A percentile compares a stretch with the other conserved stretches of the same genome.
These are phyloP conservation scores for Asarcornis scutulata DNA, from an alignment of 2,113 vertebrate species.

Conservation along the genomic window DNA sequence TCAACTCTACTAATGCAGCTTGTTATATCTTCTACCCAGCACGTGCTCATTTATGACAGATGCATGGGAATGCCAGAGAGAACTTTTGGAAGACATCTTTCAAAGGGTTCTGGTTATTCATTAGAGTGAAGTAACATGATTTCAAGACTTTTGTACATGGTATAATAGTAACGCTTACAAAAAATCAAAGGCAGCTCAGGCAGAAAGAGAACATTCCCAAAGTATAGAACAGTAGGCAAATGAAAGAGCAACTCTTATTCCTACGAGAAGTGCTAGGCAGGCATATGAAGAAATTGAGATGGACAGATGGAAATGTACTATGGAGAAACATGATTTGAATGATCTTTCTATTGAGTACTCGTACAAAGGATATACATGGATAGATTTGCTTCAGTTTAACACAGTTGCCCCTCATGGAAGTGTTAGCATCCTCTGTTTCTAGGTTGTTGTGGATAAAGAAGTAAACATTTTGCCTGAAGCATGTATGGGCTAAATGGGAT, in stretches of 20 bases:
- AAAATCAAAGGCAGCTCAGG: neutral
- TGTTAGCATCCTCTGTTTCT: neutral
- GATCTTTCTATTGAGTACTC: neutral
- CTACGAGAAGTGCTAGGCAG: neutral
- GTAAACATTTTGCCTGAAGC: neutral
- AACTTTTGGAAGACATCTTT: neutral
- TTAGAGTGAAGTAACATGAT: fast-evolving
- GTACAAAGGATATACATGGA: too few species aligned
- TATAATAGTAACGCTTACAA: neutral
- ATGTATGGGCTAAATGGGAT: too few species aligned
- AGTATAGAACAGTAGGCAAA: neutral
- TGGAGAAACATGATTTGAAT: neutral
- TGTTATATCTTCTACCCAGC: neutral
- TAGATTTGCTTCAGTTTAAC: too few species aligned
- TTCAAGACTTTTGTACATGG: neutral
- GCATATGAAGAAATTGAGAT: neutral
- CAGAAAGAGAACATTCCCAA: neutral
- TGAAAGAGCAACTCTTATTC: neutral
- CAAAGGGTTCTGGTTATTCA: neutral
- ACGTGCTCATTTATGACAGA: neutral
- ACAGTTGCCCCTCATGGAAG: neutral
- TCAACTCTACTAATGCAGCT: neutral
- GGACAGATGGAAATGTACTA: neutral
- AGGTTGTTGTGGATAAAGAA: neutral
- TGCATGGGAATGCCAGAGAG: neutral